Conservation (phyloP, 2,797 vertebrate genomes). For the Semotilus atromaculatus region DNA sequence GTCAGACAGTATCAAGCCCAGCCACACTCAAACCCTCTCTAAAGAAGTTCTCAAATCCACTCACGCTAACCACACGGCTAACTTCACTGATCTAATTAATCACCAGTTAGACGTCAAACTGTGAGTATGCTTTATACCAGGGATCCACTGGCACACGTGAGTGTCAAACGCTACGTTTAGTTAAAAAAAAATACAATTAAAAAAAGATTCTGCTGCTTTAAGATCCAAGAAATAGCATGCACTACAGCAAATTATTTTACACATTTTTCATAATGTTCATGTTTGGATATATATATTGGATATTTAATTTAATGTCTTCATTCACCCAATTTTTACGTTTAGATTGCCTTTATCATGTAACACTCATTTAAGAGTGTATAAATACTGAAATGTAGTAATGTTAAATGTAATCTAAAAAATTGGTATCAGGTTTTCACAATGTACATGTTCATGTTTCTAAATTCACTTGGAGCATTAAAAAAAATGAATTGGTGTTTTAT, state of each 20-base stretch:
- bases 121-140: slow-evolving; percentile 79
- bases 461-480: not conserved
- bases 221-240: not conserved
- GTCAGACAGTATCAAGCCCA: slow-evolving; percentile 58
- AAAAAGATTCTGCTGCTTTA: not conserved
- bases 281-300: not conserved
- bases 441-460: not conserved
- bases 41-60: slow-evolving; percentile 58
- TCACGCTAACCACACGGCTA: slow-evolving; percentile 57
- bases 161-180: not conserved
- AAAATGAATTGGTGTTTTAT: too few species aligned
- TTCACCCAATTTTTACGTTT: not conserved
- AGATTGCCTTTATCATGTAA: not conserved
- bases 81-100: slow-evolving; percentile 57
- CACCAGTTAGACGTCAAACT: slow-evolving; percentile 81
- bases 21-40: slow-evolving; percentile 41
- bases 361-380: not conserved
- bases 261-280: not conserved
- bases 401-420: not conserved
- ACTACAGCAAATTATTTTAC: not conserved
- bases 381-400: not conserved
- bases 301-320: not conserved
- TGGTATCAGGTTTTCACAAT: not conserved
- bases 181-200: not conserved
- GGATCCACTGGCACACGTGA: not conserved